Conservation (phyloP, 2,888 invertebrate species). For the Drosophila eohydei region DNA sequence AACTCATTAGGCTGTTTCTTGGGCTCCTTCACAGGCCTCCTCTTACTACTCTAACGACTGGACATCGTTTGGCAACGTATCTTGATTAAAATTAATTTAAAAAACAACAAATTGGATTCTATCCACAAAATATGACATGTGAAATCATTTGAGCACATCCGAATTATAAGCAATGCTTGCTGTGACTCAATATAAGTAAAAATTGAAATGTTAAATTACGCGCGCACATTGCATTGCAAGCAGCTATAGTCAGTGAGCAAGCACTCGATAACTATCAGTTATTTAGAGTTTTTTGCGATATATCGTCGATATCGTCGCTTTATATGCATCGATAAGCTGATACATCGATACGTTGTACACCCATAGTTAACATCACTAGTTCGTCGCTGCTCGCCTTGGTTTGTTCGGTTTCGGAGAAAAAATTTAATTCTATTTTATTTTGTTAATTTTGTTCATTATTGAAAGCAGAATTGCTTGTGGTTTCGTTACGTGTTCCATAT, state of each 20-base stretch:
- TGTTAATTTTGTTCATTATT: conserved; percentile 55
- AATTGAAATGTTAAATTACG: not conserved
- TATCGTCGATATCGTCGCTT: conserved; percentile 6
- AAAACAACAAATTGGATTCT: not conserved
- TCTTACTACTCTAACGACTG: conserved; percentile 96
- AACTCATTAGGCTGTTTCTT: conserved; percentile 90
- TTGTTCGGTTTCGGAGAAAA: conserved; percentile 54
- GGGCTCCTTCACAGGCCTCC: conserved; percentile 96
- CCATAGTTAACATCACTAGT: conserved; percentile 40
- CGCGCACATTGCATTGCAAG: not conserved
- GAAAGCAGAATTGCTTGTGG: conserved; percentile 30
- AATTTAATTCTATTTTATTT: conserved; percentile 58
- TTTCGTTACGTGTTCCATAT: conserved; percentile 22
- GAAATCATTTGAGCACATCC: too few species aligned
- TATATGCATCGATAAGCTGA: not conserved
- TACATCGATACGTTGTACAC: conserved; percentile 18
- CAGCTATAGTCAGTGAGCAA: conserved; percentile 18
- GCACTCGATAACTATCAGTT: not conserved
- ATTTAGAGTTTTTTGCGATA: not conserved
- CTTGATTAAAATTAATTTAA: too few species aligned
- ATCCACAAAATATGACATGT: not conserved
- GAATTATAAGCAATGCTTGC: not conserved
- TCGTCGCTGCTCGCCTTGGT: conserved; percentile 56
- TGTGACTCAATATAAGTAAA: not conserved
- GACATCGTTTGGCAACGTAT: conserved; percentile 87